Conservation (phyloP, 2,888 invertebrate species). For the Syrista parreyssii region DNA sequence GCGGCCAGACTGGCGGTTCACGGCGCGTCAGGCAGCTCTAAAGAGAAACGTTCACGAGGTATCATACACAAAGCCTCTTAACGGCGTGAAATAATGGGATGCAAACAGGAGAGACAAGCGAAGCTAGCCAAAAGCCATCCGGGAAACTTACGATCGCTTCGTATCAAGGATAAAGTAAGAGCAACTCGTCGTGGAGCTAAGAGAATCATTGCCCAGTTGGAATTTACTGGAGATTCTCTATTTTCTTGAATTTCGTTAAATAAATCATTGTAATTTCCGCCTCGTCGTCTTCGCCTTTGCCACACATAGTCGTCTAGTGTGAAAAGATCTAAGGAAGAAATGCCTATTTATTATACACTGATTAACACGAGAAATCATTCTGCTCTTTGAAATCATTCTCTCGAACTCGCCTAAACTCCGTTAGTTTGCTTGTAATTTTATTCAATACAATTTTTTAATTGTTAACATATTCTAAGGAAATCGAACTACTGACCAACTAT, state of each 20-base stretch:
- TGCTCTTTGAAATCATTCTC: too few relatives aligned
- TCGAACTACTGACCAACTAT: neutral
- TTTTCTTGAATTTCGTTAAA: neutral
- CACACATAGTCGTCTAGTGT: neutral
- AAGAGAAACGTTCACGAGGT: neutral
- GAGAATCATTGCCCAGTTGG: too few relatives aligned
- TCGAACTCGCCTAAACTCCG: too few relatives aligned
- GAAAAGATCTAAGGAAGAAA: neutral
- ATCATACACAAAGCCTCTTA: neutral
- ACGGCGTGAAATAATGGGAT: constrained; percentile 17
- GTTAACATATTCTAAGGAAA: too few relatives aligned
- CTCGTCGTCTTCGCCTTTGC: neutral
- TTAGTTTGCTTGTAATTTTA: neutral
- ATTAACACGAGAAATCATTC: neutral
- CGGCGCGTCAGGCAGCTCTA: neutral
- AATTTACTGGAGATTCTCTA: too few relatives aligned
- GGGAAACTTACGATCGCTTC: neutral
- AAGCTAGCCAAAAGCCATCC: neutral
- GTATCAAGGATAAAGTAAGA: neutral
- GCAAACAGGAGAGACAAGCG: neutral
- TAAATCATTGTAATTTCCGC: neutral
- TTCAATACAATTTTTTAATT: too few relatives aligned
- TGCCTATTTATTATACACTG: neutral
- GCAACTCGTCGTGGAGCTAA: neutral
- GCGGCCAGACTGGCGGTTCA: neutral